Percentiles rank a stretch among this genome's conserved stretches.
Conservation (phyloP, 2,797 vertebrate genomes). For the Hafferia zeledoni region DNA sequence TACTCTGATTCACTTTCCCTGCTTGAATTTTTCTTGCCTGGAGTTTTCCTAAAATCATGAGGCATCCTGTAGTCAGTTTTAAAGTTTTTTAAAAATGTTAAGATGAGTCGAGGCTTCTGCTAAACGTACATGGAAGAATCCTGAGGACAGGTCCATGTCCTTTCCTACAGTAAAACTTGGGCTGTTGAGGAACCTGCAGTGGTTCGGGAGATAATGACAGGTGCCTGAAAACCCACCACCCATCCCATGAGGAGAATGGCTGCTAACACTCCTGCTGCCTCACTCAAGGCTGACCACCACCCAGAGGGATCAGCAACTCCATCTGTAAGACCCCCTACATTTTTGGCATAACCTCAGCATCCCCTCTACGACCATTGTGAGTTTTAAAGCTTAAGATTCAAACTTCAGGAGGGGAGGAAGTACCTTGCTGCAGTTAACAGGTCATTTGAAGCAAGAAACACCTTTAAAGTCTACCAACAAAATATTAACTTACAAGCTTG, state of each 20-base stretch:
- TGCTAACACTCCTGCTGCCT: background rate
- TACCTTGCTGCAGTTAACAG: background rate
- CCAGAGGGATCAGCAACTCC: background rate
- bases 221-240: background rate
- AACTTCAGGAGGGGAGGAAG: background rate
- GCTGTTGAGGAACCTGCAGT: background rate
- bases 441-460: background rate
- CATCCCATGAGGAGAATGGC: accelerated
- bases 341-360: background rate
- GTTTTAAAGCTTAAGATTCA: background rate
- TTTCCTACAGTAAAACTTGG: background rate
- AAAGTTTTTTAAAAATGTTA: background rate
- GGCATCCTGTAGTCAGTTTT: background rate
- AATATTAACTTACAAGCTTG: background rate
- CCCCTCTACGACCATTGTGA: background rate
- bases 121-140: background rate
- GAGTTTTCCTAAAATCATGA: constrained; percentile 43
- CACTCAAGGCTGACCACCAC: background rate
- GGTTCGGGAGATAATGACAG: background rate
- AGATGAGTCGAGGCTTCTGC: background rate
- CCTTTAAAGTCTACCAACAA: background rate
- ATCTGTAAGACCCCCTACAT: background rate
- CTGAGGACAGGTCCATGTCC: background rate
- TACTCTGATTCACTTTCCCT: background rate
- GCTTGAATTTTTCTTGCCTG: constrained; percentile 9